These are phyloP conservation scores for Crotalus tigris DNA, from an alignment of 2,113 vertebrate genomes.

Conservation along the genomic window DNA sequence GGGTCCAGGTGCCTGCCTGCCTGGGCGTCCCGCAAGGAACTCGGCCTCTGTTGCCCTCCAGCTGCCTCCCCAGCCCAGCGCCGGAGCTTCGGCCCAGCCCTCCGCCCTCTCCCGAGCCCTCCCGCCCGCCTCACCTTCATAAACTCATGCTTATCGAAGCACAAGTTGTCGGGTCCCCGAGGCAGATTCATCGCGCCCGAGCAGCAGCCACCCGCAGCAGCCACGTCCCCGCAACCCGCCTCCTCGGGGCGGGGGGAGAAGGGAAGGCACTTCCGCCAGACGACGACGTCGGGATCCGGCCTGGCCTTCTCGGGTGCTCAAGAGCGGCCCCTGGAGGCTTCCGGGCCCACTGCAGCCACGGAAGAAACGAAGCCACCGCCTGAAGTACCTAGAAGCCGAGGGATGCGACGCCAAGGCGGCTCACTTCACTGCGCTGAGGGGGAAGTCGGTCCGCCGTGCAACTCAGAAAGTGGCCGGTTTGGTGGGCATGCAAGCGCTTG, in stretches of 20 bases:
- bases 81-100: neutral
- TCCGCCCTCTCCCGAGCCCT: neutral
- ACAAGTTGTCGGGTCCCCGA: conserved; percentile 85
- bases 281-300: conserved; percentile 60
- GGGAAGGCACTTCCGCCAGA: conserved; percentile 76
- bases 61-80: neutral
- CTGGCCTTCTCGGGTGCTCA: conserved; percentile 48
- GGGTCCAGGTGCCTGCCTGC: neutral
- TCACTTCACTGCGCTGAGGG: neutral
- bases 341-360: conserved; percentile 13
- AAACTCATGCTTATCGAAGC: conserved; percentile 96
- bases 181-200: conserved; percentile 80
- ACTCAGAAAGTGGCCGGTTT: neutral
- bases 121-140: conserved; percentile 82
- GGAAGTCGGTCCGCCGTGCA: neutral
- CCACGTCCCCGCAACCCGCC: neutral
- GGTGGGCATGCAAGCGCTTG: neutral
- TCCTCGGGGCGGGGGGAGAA: neutral
- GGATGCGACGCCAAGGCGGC: neutral
- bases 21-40: neutral
- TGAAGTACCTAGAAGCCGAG: too few species aligned
- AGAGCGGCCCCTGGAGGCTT: conserved; percentile 31
- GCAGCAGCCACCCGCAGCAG: neutral
- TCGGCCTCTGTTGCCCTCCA: neutral
- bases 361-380: fast-evolving